Base-by-base conservation (phyloP, 1,140 invertebrate genomes). In the Drosophila takahashii region DNA sequence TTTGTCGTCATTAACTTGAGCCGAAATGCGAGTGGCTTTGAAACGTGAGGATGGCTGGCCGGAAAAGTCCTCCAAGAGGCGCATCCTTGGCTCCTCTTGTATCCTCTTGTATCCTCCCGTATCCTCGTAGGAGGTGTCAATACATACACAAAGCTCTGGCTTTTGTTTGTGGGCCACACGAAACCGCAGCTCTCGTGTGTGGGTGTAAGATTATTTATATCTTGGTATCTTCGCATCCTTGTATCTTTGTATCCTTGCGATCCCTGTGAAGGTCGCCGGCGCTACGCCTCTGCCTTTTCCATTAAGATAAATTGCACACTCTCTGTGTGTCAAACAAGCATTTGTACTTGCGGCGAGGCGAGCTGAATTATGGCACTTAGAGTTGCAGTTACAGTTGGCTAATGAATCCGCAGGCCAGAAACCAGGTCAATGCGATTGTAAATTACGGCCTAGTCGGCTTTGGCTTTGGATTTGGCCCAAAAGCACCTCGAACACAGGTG, bases 1-100 rank as follows among this genome's bases (percentile, higher is more conserved):
- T 87, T 87, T 89, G 85, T 79, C 71, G 76, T 83, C 84, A 89
- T 87, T 87, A 87, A 89, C 64, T 84, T 71, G 50, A 79, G 66
- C 60, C 62, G 51, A 56, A 70, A 65, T 52, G 64, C 41, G 64
- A 66, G 64, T 52, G 45, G 64, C 64, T 67, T 64, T 51, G 65
- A 70, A 70, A 70, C 66, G 67, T 70, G 66, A 56, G 53, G 66
- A 41, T 29, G 16, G 51, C 60, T 61, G 9, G 32, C 36, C 39
- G 61, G 61, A 47, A 66, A 62, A 37, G 42, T 39, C 22, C 56
- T 58, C 18, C n/a, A 59, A 22, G 18, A 47, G 42, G 39, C 39
- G 11, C 15, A 29, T 44, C 41, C 42, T 9, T 50, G 22, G 29
- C 39, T 65, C 41, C 47, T 70, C 50, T 39, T 13, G 8, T 8